A percentile compares a stretch with the other conserved stretches of the same genome.
Evolutionary conservation across 2,888 invertebrate species (phyloP).

Genomic region (Elegia similella): DNA sequence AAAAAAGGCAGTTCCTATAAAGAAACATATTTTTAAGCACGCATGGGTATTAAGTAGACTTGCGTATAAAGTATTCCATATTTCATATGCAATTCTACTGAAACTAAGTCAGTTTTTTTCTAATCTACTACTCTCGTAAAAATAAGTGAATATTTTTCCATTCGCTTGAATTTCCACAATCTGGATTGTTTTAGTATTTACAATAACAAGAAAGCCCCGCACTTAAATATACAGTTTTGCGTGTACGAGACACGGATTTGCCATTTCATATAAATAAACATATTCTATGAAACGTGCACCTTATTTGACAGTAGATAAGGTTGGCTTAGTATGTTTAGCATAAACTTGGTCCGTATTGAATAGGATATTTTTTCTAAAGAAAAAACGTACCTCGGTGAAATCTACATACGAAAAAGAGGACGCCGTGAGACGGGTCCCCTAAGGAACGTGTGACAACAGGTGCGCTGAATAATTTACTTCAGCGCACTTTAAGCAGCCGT

Average conservation of each 20-base stretch:
- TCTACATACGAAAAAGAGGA: conserved; percentile 48
- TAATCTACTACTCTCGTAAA: too few species aligned
- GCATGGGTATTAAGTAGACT: too few species aligned
- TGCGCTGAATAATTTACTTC: conserved; percentile 58
- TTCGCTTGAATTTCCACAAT: too few species aligned
- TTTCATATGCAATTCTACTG: too few species aligned
- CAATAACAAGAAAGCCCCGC: neutral
- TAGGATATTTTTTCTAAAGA: conserved; percentile 20
- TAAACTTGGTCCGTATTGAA: neutral
- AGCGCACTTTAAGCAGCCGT: conserved; percentile 44
- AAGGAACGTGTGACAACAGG: conserved; percentile 45
- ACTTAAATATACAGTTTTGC: neutral
- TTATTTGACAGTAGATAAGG: neutral
- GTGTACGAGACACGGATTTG: neutral
- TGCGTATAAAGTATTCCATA: too few species aligned
- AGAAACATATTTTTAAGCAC: too few species aligned
- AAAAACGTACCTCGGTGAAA: conserved; percentile 35
- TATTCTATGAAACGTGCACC: conserved; percentile 1
- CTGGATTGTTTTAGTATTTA: too few species aligned
- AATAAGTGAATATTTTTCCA: too few species aligned
- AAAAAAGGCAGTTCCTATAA: too few species aligned
- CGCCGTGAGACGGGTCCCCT: conserved; percentile 33
- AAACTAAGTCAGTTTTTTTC: too few species aligned
- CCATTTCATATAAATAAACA: neutral
- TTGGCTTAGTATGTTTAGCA: neutral